Conservation (phyloP, 2,797 vertebrate genomes). For the Poecilia picta region DNA sequence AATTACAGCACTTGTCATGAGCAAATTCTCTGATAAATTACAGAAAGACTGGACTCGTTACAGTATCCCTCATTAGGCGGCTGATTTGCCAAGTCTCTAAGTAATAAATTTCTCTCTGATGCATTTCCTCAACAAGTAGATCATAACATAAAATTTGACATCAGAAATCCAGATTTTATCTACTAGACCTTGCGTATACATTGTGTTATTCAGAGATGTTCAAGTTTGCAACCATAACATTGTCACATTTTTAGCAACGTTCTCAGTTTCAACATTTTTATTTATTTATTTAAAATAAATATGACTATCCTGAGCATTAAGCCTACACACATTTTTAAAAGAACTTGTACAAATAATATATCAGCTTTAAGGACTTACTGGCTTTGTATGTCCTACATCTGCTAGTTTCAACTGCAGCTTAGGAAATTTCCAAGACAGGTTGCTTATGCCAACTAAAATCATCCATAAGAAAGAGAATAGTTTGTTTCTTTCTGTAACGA, state of each 20-base stretch:
- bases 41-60: not conserved
- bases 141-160: not conserved
- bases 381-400: constrained; percentile 78
- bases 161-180: not conserved
- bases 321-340: not conserved
- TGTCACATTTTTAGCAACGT: not conserved
- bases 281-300: not conserved
- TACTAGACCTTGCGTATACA: not conserved
- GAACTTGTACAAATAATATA: not conserved
- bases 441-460: constrained; percentile 67
- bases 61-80: not conserved
- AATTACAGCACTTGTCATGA: not conserved
- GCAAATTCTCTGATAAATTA: not conserved
- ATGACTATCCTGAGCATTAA: not conserved
- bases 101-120: not conserved
- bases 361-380: constrained; percentile 51
- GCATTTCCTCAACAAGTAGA: not conserved
- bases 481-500: constrained; percentile 29
- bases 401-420: constrained; percentile 78
- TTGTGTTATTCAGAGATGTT: no score
- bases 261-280: not conserved
- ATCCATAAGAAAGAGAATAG: not conserved
- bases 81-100: not conserved
- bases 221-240: no score
- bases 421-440: constrained; percentile 73